Evolutionary conservation across 2,113 vertebrate genomes (phyloP).

Genomic region (Ploceus nigricollis): DNA sequence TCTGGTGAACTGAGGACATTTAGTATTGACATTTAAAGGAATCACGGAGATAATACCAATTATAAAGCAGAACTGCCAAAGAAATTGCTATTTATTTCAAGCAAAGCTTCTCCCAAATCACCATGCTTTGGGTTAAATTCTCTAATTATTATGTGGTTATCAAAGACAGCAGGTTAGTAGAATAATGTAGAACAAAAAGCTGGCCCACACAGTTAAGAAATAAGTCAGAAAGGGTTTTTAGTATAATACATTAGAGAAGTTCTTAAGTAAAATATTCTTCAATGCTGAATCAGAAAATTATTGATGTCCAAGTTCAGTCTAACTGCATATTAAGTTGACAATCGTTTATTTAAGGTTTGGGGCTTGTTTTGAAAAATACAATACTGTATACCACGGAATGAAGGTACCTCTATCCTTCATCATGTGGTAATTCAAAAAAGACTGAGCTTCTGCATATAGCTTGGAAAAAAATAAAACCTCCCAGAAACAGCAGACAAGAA

Average conservation of each 20-base stretch:
- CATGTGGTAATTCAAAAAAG: neutral
- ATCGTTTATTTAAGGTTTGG: neutral
- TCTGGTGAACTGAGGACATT: constrained; percentile 67
- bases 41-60: neutral
- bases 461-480: neutral
- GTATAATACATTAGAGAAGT: neutral
- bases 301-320: neutral
- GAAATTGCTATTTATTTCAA: neutral
- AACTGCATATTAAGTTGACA: neutral
- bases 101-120: neutral
- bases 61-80: neutral
- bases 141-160: neutral
- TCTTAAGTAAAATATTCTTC: neutral
- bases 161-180: neutral
- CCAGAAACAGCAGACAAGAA: neutral
- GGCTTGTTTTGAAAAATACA: neutral
- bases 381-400: neutral
- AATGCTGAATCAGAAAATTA: neutral
- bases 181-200: neutral
- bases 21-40: neutral
- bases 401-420: neutral
- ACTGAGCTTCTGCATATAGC: neutral
- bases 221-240: neutral
- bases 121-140: neutral
- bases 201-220: neutral